Evolutionary conservation across 2,888 invertebrate species (phyloP).

Genomic region (Amblyjoppa proteus): DNA sequence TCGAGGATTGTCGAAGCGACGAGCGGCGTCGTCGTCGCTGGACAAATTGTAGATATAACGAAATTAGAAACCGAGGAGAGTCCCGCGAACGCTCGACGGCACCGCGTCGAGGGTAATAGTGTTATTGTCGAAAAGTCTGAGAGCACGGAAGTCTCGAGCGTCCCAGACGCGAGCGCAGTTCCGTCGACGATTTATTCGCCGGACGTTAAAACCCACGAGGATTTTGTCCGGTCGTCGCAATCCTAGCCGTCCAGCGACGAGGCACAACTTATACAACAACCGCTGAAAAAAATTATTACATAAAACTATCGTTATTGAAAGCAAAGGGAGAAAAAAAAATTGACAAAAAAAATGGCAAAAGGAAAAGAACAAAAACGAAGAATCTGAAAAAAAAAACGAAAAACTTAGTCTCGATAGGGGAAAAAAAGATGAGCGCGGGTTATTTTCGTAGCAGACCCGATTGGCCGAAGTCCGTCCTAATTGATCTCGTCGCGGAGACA

Average conservation of each 20-base stretch:
- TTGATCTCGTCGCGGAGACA: conserved; percentile 75
- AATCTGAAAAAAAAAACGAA: conserved; percentile 52
- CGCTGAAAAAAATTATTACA: conserved; percentile 39
- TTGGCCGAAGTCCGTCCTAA: conserved; percentile 84
- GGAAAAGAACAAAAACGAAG: conserved; percentile 23
- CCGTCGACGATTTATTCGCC: conserved; percentile 34
- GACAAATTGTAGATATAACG: conserved; percentile 56
- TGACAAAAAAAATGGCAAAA: too few relatives aligned
- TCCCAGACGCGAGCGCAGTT: conserved; percentile 7
- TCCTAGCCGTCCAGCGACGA: conserved; percentile 64
- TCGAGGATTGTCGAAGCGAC: background rate
- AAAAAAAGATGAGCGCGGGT: conserved; percentile 43
- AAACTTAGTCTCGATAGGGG: conserved; percentile 61
- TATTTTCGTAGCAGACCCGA: conserved; percentile 67
- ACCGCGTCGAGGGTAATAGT: background rate
- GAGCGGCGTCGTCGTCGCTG: conserved; percentile 9
- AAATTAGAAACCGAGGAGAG: conserved; percentile 43
- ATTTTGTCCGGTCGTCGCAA: conserved; percentile 46
- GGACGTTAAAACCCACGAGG: conserved; percentile 20
- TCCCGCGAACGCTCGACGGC: conserved; percentile 24
- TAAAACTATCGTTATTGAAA: conserved; percentile 51
- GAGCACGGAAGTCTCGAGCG: background rate
- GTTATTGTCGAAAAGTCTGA: conserved; percentile 25
- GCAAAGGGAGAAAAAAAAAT: background rate
- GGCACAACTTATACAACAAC: conserved; percentile 53